Conservation (phyloP, 2,888 invertebrate species). For the Entomobrya proxima region DNA sequence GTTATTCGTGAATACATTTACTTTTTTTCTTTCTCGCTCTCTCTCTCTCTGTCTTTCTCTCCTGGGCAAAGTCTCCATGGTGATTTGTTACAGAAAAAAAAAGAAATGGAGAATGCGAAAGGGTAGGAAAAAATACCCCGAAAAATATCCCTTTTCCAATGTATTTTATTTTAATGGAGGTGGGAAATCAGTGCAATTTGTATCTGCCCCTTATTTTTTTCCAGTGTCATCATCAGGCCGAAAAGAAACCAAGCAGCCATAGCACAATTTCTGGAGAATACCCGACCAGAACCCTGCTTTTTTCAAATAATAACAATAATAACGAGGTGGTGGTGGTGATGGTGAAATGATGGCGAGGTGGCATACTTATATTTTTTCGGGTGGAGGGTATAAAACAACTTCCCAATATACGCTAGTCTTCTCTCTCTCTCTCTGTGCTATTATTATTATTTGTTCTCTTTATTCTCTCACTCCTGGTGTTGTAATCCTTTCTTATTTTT, state of each 20-base stretch:
- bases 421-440: background rate
- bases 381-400: background rate
- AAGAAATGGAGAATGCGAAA: background rate
- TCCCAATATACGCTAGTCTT: background rate
- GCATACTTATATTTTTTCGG: constrained; percentile 4
- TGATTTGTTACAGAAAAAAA: constrained; percentile 8
- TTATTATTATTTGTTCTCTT: constrained; percentile 28
- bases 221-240: constrained; percentile 58
- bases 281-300: background rate
- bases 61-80: constrained; percentile 15
- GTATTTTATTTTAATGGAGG: constrained; percentile 69
- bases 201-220: constrained; percentile 59
- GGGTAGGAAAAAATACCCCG: constrained; percentile 6
- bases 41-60: constrained; percentile 8
- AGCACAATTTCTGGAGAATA: background rate
- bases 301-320: background rate
- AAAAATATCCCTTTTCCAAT: constrained; percentile 67
- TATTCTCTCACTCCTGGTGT: background rate
- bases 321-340: constrained; percentile 23
- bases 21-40: background rate
- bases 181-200: constrained; percentile 72
- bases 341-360: constrained; percentile 14
- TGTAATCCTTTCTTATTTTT: constrained; percentile 19
- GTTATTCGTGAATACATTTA: background rate
- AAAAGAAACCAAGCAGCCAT: background rate